Conservation (phyloP, 2,888 invertebrate genomes). For the Ellobium chinense region DNA sequence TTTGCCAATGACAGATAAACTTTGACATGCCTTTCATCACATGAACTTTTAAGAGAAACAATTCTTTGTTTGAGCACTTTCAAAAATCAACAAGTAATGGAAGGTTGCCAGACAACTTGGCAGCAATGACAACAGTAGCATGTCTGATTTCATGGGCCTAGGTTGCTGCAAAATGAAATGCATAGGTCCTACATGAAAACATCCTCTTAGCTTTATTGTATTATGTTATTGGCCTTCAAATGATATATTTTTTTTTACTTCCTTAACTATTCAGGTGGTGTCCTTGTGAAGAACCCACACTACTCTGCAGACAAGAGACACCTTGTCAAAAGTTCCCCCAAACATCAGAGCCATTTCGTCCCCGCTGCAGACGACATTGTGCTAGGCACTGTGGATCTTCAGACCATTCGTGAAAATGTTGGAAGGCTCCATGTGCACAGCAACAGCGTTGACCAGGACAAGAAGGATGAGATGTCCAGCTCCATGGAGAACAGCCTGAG, state of each 20-base stretch:
- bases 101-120: no score
- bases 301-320: slow-evolving; percentile 16
- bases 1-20: no score
- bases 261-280: slow-evolving; percentile 45
- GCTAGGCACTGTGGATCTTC: slow-evolving; percentile 53
- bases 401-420: slow-evolving; percentile 53
- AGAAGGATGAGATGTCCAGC: not conserved
- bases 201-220: no score
- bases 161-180: no score
- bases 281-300: slow-evolving; percentile 52
- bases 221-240: not conserved
- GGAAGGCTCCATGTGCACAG: slow-evolving; percentile 46
- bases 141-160: no score
- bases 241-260: not conserved
- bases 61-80: no score
- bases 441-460: not conserved
- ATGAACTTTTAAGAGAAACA: no score
- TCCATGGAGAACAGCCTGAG: not conserved
- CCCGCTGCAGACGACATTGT: slow-evolving; percentile 53
- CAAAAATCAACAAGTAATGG: no score
- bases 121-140: no score
- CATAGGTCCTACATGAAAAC: no score
- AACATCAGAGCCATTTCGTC: slow-evolving; percentile 3
- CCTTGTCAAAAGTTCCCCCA: slow-evolving; percentile 13
- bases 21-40: no score